Percentiles rank a stretch among this genome's conserved stretches.
Conservation (phyloP, 2,797 vertebrate genomes). For the Argya squamiceps region DNA sequence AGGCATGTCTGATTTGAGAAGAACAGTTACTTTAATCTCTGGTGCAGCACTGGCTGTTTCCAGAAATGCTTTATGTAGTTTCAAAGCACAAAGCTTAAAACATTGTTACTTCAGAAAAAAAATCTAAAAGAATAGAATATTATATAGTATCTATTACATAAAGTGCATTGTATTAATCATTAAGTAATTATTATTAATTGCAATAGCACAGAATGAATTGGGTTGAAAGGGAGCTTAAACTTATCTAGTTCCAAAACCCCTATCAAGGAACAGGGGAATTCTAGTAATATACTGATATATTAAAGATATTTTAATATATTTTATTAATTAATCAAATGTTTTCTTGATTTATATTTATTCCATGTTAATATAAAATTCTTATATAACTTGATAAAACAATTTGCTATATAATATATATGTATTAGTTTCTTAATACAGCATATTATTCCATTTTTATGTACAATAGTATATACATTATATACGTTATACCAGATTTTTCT, state of each 20-base stretch:
- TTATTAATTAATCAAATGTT: rapidly evolving
- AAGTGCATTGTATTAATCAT: not conserved
- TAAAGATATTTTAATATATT: not conserved
- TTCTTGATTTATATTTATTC: not conserved
- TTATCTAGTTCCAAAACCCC: not conserved
- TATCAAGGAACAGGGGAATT: not conserved
- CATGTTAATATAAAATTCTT: not conserved
- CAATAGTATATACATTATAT: too few relatives aligned
- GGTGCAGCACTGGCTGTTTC: not conserved
- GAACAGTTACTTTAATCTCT: not conserved
- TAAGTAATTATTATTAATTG: not conserved
- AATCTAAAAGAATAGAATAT: not conserved
- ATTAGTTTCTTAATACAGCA: not conserved
- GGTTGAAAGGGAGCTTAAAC: not conserved
- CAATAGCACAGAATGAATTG: not conserved
- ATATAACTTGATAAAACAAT: not conserved
- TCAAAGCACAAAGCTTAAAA: not conserved
- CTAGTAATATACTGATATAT: not conserved
- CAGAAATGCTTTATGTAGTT: not conserved
- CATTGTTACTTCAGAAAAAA: not conserved
- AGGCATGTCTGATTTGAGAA: not conserved
- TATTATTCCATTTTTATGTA: not conserved
- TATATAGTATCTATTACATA: not conserved
- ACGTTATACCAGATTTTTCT: not conserved
- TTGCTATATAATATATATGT: not conserved